Percentiles rank a stretch among this genome's conserved stretches.
phyloP scores from a whole-genome alignment of 2,888 invertebrate species.

The Andrena praecox region DNA sequence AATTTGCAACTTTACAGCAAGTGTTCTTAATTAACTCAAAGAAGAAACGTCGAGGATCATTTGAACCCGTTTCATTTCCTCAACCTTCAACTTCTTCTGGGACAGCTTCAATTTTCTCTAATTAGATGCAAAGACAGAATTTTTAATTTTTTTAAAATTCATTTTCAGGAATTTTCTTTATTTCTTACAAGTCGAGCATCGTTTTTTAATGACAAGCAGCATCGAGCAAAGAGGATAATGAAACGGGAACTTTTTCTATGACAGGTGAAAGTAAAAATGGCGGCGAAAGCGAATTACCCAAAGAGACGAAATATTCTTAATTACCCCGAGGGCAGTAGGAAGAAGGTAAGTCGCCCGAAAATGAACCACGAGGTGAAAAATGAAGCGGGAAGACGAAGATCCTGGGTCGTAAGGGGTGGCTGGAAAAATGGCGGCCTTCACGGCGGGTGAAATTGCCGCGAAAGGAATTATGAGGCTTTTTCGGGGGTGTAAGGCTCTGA shows the following conservation, averaged over 20 bases:
- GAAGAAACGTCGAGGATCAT: too few species aligned
- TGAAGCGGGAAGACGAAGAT: conserved; percentile 2
- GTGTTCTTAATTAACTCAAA: too few species aligned
- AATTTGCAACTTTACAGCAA: too few species aligned
- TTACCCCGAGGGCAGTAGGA: conserved; percentile 35
- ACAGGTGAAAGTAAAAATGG: background rate
- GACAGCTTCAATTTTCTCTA: background rate
- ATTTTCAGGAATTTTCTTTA: background rate
- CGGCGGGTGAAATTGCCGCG: conserved; percentile 46
- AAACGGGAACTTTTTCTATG: background rate
- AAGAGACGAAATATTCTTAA: conserved; percentile 49
- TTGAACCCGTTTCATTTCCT: too few species aligned
- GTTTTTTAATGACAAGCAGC: too few species aligned
- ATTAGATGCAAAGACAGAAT: background rate
- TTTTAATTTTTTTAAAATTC: background rate
- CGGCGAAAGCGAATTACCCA: conserved; percentile 32
- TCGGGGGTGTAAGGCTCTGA: background rate
- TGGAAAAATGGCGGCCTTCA: conserved; percentile 15
- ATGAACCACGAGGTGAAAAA: conserved; percentile 19
- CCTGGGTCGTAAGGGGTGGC: background rate
- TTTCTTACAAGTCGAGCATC: too few species aligned
- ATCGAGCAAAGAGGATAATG: background rate
- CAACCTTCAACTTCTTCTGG: too few species aligned
- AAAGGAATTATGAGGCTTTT: conserved; percentile 48
- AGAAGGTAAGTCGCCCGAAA: conserved; percentile 26